Base-by-base conservation (phyloP, 2,113 vertebrate species). In the Stegostoma tigrinum region DNA sequence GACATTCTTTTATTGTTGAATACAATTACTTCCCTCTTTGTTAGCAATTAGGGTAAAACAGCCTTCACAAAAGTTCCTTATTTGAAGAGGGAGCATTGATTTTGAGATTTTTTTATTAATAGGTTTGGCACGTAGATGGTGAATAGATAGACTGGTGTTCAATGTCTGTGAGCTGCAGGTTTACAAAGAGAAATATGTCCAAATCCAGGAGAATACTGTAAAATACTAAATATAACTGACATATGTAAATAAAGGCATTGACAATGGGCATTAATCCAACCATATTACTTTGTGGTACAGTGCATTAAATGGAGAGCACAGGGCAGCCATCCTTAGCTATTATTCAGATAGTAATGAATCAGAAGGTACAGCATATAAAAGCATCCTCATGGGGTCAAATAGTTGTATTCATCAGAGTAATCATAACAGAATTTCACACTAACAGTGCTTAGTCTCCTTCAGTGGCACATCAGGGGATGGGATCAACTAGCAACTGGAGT, bases 341-440 rank as follows among this genome's bases (percentile, higher is more conserved):
- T 94, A 94, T 67, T 94, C 64, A 67, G 38, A 93, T 94, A 93
- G 17, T 94, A 67, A 68, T 94, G 66, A 94, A 68, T 94, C 61
- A 42, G 34, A 66, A 66, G 48, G 23, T 34, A 34, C 48, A 55
- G 23, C 42, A 68, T 38, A 94, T 21, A 66, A 94, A 94, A 19
- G 64, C 19, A 34, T 5, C 64, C 38, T 21, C 42, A 67, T 45
- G 91, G 64, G 38, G 91, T 68, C 23, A 94, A 94, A 42, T 94
- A 27, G 55, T 93, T 66, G 30, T 42, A 42, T 94, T 94, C 91
- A 68, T 67, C 64, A 42, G 14, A 38, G 91, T 68, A 24, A 94
- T 94, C 38, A 94, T 66, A 94, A 42, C n/a, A 68, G 61, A 67
- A 68, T 94, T 94, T 94, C 19, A 68, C 91, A 94, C n/a, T 14